These are phyloP conservation scores for Drosophila pseudotalamancana DNA, from an alignment of 2,888 invertebrate genomes.

Conservation along the genomic window DNA sequence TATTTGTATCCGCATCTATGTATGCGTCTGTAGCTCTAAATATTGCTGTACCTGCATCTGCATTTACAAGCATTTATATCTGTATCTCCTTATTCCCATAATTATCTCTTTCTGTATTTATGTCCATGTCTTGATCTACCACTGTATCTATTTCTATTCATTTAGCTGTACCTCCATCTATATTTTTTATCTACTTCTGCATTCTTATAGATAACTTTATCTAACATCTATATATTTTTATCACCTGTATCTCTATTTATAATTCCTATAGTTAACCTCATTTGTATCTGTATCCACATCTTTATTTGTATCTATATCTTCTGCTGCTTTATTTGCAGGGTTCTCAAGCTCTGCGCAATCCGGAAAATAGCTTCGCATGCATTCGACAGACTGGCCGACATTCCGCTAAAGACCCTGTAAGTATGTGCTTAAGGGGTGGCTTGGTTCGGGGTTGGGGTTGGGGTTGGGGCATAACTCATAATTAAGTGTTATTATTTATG, in stretches of 20 bases:
- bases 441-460: not conserved
- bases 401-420: constrained; percentile 81
- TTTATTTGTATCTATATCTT: constrained; percentile 6
- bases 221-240: too few relatives aligned
- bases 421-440: constrained; percentile 31
- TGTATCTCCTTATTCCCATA: too few relatives aligned
- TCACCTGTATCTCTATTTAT: not conserved
- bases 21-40: too few relatives aligned
- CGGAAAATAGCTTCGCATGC: constrained; percentile 79
- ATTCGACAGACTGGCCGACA: constrained; percentile 81
- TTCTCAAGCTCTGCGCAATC: constrained; percentile 84
- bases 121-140: too few relatives aligned
- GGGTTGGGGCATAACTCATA: constrained; percentile 58
- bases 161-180: too few relatives aligned
- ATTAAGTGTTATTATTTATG: constrained; percentile 71
- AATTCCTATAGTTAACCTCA: not conserved
- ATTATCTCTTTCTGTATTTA: too few relatives aligned
- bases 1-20: not conserved
- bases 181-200: too few relatives aligned
- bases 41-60: too few relatives aligned
- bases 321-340: constrained; percentile 71
- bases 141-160: too few relatives aligned
- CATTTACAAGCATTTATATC: too few relatives aligned
- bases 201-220: too few relatives aligned
- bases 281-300: constrained; percentile 3